phyloP scores from a whole-genome alignment of 2,797 vertebrate species.

The Hippoglossus hippoglossus region DNA sequence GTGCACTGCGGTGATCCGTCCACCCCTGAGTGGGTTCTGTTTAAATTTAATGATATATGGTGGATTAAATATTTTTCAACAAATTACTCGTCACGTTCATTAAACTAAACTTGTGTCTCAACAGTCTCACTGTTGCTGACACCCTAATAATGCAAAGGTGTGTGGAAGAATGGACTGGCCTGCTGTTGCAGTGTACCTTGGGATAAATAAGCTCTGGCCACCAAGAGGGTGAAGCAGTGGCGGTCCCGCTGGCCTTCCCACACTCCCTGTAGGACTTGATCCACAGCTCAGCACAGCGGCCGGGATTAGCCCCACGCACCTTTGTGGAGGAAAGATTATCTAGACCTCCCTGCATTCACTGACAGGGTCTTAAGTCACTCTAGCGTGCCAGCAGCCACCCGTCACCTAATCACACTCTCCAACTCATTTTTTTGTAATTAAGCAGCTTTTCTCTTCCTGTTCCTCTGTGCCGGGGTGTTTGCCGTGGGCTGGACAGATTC shows the following conservation, averaged over 20 bases:
- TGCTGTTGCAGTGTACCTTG: slow-evolving; percentile 66
- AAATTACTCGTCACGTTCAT: slow-evolving; percentile 17
- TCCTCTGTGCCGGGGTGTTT: slow-evolving; percentile 49
- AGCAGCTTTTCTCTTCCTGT: slow-evolving; percentile 79
- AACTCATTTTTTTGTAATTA: slow-evolving; percentile 82
- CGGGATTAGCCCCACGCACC: slow-evolving; percentile 84
- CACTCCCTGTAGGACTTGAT: slow-evolving; percentile 83
- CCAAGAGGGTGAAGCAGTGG: slow-evolving; percentile 67
- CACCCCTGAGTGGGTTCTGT: background rate
- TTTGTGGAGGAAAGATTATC: slow-evolving; percentile 87
- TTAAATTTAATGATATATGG: accelerated
- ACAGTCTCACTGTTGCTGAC: slow-evolving; percentile 7
- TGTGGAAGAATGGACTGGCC: slow-evolving; percentile 44
- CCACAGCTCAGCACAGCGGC: slow-evolving; percentile 78
- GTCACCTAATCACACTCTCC: slow-evolving; percentile 79
- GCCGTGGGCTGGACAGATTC: slow-evolving; percentile 26
- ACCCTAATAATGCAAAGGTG: slow-evolving; percentile 41
- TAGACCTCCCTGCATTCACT: slow-evolving; percentile 85
- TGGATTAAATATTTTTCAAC: slow-evolving; percentile 14
- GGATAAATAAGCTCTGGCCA: slow-evolving; percentile 65
- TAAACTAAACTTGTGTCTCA: slow-evolving; percentile 1
- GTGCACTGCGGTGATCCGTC: background rate
- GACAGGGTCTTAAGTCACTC: slow-evolving; percentile 84
- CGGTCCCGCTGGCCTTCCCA: slow-evolving; percentile 82
- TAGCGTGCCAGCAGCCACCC: slow-evolving; percentile 80